Evolutionary conservation across 2,113 vertebrate species (phyloP).

Genomic region (Sus scrofa): DNA sequence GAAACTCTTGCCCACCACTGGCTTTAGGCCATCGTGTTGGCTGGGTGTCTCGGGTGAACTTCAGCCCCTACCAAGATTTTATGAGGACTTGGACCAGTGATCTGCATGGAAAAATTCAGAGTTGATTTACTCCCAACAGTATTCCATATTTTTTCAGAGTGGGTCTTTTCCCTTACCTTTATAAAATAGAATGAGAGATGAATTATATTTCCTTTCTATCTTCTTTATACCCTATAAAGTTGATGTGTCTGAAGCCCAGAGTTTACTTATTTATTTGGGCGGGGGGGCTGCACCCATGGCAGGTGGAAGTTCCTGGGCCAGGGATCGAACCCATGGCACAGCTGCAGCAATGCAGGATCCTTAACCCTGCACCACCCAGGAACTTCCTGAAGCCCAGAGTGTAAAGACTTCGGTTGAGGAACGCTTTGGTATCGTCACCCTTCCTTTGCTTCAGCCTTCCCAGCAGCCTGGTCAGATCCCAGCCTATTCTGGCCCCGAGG

Average conservation of each 20-base stretch:
- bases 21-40: neutral
- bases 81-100: neutral
- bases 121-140: neutral
- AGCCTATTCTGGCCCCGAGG: neutral
- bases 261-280: too few relatives aligned
- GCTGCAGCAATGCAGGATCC: too few relatives aligned
- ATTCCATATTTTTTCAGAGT: constrained; percentile 20
- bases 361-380: too few relatives aligned
- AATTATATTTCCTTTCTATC: constrained; percentile 47
- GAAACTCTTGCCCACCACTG: neutral
- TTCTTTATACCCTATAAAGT: neutral
- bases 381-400: neutral
- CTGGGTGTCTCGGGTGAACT: neutral
- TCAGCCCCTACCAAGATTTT: constrained; percentile 53
- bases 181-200: neutral
- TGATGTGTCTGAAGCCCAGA: neutral
- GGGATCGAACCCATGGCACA: too few relatives aligned
- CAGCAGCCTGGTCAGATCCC: neutral
- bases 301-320: too few relatives aligned
- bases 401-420: neutral
- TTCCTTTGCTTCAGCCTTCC: neutral
- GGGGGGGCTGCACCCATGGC: too few relatives aligned
- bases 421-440: neutral
- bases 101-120: constrained; percentile 19
- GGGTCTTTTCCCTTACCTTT: constrained; percentile 32